Conservation (phyloP, 2,113 vertebrate species). For the Ellobius talpinus region DNA sequence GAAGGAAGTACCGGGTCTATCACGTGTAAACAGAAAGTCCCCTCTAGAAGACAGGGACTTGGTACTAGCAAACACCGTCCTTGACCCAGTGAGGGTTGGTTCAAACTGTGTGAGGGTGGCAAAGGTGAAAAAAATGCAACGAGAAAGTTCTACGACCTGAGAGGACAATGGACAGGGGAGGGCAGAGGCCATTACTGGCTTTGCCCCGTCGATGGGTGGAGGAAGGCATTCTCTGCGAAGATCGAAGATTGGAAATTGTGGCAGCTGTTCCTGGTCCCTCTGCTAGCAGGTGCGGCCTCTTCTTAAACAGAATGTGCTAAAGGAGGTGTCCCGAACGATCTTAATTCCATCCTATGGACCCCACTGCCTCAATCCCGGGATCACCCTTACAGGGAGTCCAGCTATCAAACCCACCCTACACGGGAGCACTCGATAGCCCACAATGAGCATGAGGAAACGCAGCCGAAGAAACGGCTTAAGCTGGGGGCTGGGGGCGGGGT, state of each 20-base stretch:
- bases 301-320: rapidly evolving
- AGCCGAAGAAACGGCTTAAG: not conserved
- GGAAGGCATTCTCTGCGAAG: not conserved
- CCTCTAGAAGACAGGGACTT: not conserved
- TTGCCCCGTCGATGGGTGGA: rapidly evolving
- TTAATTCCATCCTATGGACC: not conserved
- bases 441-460: rapidly evolving
- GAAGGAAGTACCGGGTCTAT: not conserved
- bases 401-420: not conserved
- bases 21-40: not conserved
- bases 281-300: not conserved
- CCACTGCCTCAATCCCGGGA: rapidly evolving
- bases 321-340: too few relatives aligned
- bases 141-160: not conserved
- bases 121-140: too few relatives aligned
- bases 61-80: not conserved
- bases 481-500: too few relatives aligned
- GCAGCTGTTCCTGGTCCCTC: not conserved
- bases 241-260: not conserved
- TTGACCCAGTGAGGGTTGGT: not conserved
- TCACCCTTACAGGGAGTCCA: not conserved
- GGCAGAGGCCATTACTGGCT: too few relatives aligned
- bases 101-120: not conserved
- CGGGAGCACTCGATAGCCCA: not conserved
- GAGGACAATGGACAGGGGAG: rapidly evolving